Evolutionary conservation across 2,888 invertebrate genomes (phyloP), one percentile per base, ranked within the genome.

Genomic region (Pammene fasciana): DNA sequence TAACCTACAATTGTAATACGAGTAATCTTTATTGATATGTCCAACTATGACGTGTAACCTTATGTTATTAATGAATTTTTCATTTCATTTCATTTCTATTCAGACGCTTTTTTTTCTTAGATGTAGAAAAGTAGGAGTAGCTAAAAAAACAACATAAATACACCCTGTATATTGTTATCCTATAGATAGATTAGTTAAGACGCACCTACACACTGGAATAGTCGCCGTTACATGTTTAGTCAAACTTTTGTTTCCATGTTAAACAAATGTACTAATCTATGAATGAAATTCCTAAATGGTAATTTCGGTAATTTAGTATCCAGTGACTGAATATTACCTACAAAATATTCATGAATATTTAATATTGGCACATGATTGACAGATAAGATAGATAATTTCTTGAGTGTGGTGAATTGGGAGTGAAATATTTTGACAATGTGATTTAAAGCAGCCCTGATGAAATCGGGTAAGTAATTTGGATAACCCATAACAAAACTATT

Each of bases 141-240:
- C 26, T n/a, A 26, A 26, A 26, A 26, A 26, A 3, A 26, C 26
- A 26, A 3, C 26, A 26, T 26, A 26, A 26, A 26, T 3, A 59
- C 68, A 64, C 7, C 36, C 68, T 65, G 57, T 68, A 68, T 59
- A 43, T 64, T 16, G 45, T 38, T 54, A 48, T 68, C 45, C 56
- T 68, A 52, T 45, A 68, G 64, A 57, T 45, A 68, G 68, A 68
- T 64, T 54, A 64, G 57, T 52, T 57, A 56, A 68, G 57, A 59
- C 68, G 57, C 68, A 65, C 68, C 64, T 68, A 65, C 52, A 59
- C 57, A 52, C 57, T 50, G 43, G 56, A 56, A 14, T 57, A 9
- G 68, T 68, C 57, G 59, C 38, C 36, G 14, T 26, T 50, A 13
- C n/a, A 36, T 41, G 9, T 9, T 43, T 50, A 68, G 55, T 56